These are phyloP conservation scores for Lymantria monacha DNA, from an alignment of 2,888 invertebrate species.

Conservation along the genomic window DNA sequence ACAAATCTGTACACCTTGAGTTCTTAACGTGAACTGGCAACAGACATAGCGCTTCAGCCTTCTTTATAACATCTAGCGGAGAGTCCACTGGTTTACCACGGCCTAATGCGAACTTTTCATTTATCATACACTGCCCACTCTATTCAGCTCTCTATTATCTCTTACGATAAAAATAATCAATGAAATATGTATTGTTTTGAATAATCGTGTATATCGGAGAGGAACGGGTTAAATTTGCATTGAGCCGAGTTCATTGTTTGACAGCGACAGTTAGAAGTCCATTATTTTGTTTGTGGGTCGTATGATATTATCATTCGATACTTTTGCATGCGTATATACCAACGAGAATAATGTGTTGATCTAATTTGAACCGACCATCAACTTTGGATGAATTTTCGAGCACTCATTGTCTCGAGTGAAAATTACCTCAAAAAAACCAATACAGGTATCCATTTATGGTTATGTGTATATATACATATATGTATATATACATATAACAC, in stretches of 20 bases:
- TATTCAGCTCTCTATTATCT: neutral
- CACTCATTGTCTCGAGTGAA: no score
- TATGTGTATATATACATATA: no score
- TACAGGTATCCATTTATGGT: no score
- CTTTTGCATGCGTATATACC: neutral
- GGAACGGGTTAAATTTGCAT: slow-evolving; percentile 7
- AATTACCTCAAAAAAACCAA: no score
- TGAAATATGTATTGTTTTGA: slow-evolving; percentile 9
- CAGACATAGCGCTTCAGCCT: slow-evolving; percentile 32
- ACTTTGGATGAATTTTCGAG: no score
- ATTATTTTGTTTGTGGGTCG: slow-evolving; percentile 11
- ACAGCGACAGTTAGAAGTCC: slow-evolving; percentile 8
- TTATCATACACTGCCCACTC: slow-evolving; percentile 19
- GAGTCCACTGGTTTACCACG: slow-evolving; percentile 23
- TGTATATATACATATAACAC: no score
- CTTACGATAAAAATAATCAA: slow-evolving; percentile 12
- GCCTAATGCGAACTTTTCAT: slow-evolving; percentile 14
- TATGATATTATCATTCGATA: slow-evolving; percentile 5
- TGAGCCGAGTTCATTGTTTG: slow-evolving; percentile 24
- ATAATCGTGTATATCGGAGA: slow-evolving; percentile 8
- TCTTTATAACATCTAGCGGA: slow-evolving; percentile 52
- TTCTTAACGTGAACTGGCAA: slow-evolving; percentile 48
- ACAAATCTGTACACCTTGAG: slow-evolving; percentile 40
- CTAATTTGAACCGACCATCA: neutral
- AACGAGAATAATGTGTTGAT: neutral